phyloP scores from a whole-genome alignment of 2,888 invertebrate genomes.

The Endotricha flammealis region DNA sequence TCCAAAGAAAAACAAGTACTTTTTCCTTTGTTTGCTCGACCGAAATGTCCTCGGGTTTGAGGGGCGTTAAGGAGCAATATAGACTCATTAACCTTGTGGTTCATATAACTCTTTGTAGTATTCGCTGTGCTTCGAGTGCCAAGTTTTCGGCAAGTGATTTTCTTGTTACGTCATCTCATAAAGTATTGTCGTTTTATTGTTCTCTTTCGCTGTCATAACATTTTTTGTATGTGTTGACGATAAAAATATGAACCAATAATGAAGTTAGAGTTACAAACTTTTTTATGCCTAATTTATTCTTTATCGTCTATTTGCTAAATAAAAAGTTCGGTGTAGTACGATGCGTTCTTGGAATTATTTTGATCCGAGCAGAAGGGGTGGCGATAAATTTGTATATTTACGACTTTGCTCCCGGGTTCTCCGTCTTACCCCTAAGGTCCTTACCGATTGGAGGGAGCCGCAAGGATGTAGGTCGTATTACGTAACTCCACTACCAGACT shows the following conservation, averaged over 20 bases:
- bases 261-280: too few species aligned
- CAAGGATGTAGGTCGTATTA: slow-evolving; percentile 42
- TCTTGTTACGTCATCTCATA: background rate
- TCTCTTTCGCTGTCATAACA: too few species aligned
- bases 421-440: slow-evolving; percentile 12
- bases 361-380: slow-evolving; percentile 27
- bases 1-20: slow-evolving; percentile 17
- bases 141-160: background rate
- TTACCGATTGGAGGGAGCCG: slow-evolving; percentile 15
- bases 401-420: slow-evolving; percentile 17
- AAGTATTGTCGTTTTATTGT: background rate
- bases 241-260: too few species aligned
- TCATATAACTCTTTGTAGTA: background rate
- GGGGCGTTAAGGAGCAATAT: slow-evolving; percentile 2
- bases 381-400: slow-evolving; percentile 25
- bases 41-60: background rate
- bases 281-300: too few species aligned
- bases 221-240: too few species aligned
- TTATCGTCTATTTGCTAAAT: too few species aligned
- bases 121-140: background rate
- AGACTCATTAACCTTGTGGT: slow-evolving; percentile 3
- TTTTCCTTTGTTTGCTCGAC: slow-evolving; percentile 16
- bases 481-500: slow-evolving; percentile 30
- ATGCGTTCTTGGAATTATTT: slow-evolving; percentile 24
- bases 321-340: too few species aligned